Base-by-base conservation (phyloP, 2,888 invertebrate genomes). In the Eilema depressum region DNA sequence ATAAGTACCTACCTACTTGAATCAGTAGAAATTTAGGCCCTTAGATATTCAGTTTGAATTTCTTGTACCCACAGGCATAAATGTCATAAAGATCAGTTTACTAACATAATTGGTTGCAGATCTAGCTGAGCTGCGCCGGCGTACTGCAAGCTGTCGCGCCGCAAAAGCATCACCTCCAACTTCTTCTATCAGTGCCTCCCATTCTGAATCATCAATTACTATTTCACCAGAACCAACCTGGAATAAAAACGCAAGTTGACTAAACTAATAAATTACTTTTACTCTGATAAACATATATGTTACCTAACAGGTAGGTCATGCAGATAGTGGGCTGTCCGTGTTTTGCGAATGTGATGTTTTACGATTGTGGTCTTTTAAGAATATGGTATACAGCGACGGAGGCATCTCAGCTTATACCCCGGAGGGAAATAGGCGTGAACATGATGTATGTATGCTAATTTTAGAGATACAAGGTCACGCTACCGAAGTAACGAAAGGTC, bases 191-290 rank as follows among this genome's bases (percentile, higher is more conserved):
- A 97, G 95, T 84, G 98, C 98, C 81, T 97, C 97, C 97, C 97
- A 98, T 86, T 98, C 98, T 0, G 98, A 97, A 81, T 98, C 97
- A 80, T 98, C 97, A 8, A 97, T 96, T 0, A 97, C 97, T 71
- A 98, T 97, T 89, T 98, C 98, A 0, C 98, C 98, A 73, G 98
- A 98, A 14, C 98, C 98, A 28, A 97, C 96, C 97, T 97, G 76
- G 26, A 82, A 79, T 57, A 30, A 30, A 30, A 53, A 41, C 4
- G 37, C 5, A 53, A 1, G 20, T 47, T 7, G 41, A 41, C 17
- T 41, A 37, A 37, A 14, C 14, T 12, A 37, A 14, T 37, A 37
- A 41, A 47, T 47, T 20, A 47, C 20, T 47, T 2, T 7, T 53
- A 53, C 10, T 53, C n/a, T n/a, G 53, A n/a, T 53, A 53, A 53